Conservation (phyloP, 1,140 invertebrate genomes). For the Subanguina moxae region DNA sequence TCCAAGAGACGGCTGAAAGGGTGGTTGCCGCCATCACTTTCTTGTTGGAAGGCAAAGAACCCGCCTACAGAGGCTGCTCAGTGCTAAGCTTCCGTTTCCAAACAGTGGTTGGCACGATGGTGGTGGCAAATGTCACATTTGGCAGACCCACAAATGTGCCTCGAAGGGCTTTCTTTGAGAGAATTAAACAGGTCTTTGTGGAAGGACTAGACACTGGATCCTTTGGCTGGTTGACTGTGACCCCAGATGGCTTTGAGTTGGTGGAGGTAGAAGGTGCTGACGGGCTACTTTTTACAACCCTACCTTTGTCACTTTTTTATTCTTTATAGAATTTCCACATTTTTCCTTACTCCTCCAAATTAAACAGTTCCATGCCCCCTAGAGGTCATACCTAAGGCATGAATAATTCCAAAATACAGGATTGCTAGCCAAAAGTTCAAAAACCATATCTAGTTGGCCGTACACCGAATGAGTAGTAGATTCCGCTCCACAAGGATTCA, state of each 20-base stretch:
- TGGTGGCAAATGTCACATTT: slow-evolving; percentile 38
- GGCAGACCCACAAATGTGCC: slow-evolving; percentile 4
- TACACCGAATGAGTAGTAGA: too few species aligned
- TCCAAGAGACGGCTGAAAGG: slow-evolving; percentile 3
- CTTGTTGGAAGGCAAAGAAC: slow-evolving; percentile 1
- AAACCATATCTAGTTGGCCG: too few species aligned
- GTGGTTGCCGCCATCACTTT: slow-evolving; percentile 18
- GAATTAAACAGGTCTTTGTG: not conserved
- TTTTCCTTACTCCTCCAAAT: too few species aligned
- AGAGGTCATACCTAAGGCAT: too few species aligned
- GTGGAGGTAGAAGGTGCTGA: slow-evolving; percentile 26
- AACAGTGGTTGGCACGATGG: slow-evolving; percentile 38
- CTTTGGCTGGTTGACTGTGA: slow-evolving; percentile 28
- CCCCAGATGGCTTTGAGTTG: slow-evolving; percentile 40
- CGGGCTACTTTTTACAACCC: too few species aligned
- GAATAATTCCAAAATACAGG: too few species aligned
- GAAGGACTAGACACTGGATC: slow-evolving; percentile 16
- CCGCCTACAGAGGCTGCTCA: not conserved
- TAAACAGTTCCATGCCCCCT: too few species aligned
- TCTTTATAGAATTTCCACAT: too few species aligned
- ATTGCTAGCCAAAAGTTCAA: too few species aligned
- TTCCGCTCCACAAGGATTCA: too few species aligned
- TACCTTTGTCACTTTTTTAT: too few species aligned
- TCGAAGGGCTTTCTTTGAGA: not conserved
- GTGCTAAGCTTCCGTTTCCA: slow-evolving; percentile 19